Percentiles rank a stretch among this genome's conserved stretches.
These are phyloP conservation scores for Buceros bicornis DNA, from an alignment of 2,797 vertebrate genomes.

Conservation along the genomic window DNA sequence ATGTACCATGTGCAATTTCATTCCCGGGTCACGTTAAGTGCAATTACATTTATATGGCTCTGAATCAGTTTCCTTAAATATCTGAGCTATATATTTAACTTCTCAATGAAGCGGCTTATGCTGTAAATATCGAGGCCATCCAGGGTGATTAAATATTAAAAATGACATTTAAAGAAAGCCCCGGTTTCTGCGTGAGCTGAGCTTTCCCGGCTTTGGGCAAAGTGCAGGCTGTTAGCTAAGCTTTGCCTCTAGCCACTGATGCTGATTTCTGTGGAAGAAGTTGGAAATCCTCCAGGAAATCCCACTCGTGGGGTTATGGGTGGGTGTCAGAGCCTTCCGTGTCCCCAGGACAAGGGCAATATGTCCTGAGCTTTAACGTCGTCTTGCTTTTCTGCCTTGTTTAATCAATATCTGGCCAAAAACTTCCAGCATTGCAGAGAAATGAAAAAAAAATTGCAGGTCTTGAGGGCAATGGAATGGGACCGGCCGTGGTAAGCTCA, in stretches of 20 bases:
- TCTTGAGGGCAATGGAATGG: neutral
- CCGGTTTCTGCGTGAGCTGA: neutral
- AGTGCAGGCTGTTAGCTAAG: neutral
- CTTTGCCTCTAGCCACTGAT: fast-evolving
- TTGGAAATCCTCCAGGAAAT: neutral
- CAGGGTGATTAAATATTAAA: slow-evolving; percentile 48
- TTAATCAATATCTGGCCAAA: neutral
- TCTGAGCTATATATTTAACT: slow-evolving; percentile 46
- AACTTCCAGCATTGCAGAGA: neutral
- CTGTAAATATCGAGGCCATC: slow-evolving; percentile 47
- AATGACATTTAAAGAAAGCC: slow-evolving; percentile 24
- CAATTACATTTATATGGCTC: slow-evolving; percentile 44
- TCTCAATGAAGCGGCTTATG: slow-evolving; percentile 23
- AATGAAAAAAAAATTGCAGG: neutral
- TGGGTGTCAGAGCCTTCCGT: neutral
- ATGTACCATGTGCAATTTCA: neutral
- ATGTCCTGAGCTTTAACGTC: neutral
- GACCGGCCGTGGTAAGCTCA: neutral
- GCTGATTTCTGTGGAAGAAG: neutral
- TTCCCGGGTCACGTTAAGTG: slow-evolving; percentile 33
- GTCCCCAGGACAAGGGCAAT: neutral
- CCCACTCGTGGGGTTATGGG: fast-evolving
- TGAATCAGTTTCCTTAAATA: slow-evolving; percentile 56
- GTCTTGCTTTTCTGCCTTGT: neutral
- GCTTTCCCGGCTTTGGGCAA: too few species aligned